A percentile compares a stretch with the other conserved stretches of the same genome.
Conservation (phyloP, 1,140 invertebrate genomes). For the Macrotrachela quadricornifera region DNA sequence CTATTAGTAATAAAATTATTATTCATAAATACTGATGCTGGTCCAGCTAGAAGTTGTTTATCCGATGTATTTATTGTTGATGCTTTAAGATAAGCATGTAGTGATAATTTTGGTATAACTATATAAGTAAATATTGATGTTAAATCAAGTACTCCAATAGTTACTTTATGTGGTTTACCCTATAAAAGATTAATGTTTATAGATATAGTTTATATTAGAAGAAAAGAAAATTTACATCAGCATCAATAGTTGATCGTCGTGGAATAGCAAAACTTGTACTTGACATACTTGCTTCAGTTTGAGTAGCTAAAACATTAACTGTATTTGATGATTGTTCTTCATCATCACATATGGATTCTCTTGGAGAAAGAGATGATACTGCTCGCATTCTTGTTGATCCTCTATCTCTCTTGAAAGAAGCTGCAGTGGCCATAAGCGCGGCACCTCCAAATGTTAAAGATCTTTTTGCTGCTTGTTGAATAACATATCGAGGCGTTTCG, state of each 20-base stretch:
- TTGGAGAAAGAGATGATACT: too few relatives aligned
- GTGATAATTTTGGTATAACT: slow-evolving; percentile 20
- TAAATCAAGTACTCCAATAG: slow-evolving; percentile 15
- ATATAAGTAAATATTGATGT: slow-evolving; percentile 23
- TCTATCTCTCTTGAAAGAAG: too few relatives aligned
- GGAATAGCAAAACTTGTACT: neutral
- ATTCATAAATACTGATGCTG: slow-evolving; percentile 28
- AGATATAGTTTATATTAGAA: too few relatives aligned
- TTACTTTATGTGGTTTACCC: slow-evolving; percentile 3
- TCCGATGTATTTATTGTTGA: slow-evolving; percentile 22
- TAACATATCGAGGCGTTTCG: too few relatives aligned
- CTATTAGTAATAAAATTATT: slow-evolving; percentile 28
- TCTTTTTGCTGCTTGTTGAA: too few relatives aligned
- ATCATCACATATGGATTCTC: too few relatives aligned
- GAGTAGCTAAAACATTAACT: neutral
- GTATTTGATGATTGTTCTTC: too few relatives aligned
- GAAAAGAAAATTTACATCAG: too few relatives aligned
- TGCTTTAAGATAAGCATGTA: slow-evolving; percentile 26
- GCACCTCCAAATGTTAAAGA: too few relatives aligned
- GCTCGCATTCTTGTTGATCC: too few relatives aligned
- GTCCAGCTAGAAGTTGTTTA: slow-evolving; percentile 23
- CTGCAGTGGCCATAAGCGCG: too few relatives aligned
- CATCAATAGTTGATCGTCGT: neutral
- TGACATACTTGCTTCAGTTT: neutral
- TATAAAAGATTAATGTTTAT: neutral